Conservation (phyloP, 1,140 invertebrate genomes). For the Drosophila asahinai region DNA sequence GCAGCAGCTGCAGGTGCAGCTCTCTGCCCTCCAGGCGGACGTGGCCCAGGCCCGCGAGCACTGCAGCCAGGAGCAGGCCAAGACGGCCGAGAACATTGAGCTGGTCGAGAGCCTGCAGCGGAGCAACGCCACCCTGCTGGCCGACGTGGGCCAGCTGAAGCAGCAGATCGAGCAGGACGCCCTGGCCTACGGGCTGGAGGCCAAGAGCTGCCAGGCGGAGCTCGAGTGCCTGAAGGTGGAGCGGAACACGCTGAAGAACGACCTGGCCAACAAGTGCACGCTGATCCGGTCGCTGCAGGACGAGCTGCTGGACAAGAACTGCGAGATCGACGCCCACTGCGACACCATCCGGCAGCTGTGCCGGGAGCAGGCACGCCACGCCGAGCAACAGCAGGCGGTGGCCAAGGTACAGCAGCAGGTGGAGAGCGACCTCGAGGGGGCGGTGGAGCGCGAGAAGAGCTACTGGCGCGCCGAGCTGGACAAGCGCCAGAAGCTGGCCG, state of each 20-base stretch:
- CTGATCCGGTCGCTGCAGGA: constrained; percentile 79
- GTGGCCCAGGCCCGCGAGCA: constrained; percentile 50
- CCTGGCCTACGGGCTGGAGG: constrained; percentile 73
- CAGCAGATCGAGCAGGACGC: constrained; percentile 81
- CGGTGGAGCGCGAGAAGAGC: constrained; percentile 84
- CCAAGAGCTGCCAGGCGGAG: constrained; percentile 68
- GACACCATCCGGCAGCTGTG: constrained; percentile 79
- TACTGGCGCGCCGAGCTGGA: constrained; percentile 85
- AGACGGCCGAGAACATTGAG: constrained; percentile 57
- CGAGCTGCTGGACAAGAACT: constrained; percentile 82
- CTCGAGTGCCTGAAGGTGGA: constrained; percentile 79
- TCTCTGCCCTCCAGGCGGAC: constrained; percentile 58
- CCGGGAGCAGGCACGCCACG: constrained; percentile 75
- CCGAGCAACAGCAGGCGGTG: constrained; percentile 84
- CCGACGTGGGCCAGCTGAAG: constrained; percentile 62
- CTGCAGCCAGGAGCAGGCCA: constrained; percentile 52
- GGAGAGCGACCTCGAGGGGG: constrained; percentile 83
- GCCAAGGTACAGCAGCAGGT: constrained; percentile 85
- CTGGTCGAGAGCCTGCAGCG: constrained; percentile 67
- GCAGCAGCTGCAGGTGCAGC: constrained; percentile 51
- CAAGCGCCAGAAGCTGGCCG: constrained; percentile 86
- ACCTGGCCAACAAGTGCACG: constrained; percentile 83
- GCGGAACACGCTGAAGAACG: constrained; percentile 82
- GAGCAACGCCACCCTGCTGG: constrained; percentile 61
- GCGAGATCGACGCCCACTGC: constrained; percentile 79